Conservation (phyloP, 2,888 invertebrate species). For the Noctua janthina region DNA sequence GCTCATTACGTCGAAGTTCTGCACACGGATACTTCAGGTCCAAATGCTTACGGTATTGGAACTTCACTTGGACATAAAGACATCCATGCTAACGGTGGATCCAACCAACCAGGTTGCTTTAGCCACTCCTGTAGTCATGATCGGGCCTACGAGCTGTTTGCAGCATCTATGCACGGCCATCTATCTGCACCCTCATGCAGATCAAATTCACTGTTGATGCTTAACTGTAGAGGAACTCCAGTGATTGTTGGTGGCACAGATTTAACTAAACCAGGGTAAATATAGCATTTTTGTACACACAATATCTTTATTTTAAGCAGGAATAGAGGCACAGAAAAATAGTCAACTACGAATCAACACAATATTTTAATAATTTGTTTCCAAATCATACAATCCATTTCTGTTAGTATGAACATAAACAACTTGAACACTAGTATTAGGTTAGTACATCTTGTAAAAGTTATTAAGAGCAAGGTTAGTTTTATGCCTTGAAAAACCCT, state of each 20-base stretch:
- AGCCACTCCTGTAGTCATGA: constrained; percentile 76
- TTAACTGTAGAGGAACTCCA: constrained; percentile 72
- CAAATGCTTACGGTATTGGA: constrained; percentile 90
- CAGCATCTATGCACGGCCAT: constrained; percentile 72
- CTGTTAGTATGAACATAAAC: neutral
- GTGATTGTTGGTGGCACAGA: constrained; percentile 74
- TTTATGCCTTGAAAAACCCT: neutral
- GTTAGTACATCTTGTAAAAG: neutral
- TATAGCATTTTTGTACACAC: constrained; percentile 40
- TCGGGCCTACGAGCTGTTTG: constrained; percentile 77
- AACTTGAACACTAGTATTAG: neutral
- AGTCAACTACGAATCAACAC: neutral
- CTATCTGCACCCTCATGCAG: constrained; percentile 73
- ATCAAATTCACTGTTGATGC: constrained; percentile 64
- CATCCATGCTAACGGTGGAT: constrained; percentile 96
- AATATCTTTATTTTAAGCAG: neutral
- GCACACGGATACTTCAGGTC: constrained; percentile 79
- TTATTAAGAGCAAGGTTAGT: neutral
- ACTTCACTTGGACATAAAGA: constrained; percentile 95
- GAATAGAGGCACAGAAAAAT: neutral
- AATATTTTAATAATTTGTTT: neutral
- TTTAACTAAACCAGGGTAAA: constrained; percentile 73
- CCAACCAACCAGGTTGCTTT: constrained; percentile 90
- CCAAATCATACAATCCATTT: neutral
- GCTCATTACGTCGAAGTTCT: constrained; percentile 82